Base-by-base conservation (phyloP, 2,797 vertebrate genomes). In the Chloroceryle inda region DNA sequence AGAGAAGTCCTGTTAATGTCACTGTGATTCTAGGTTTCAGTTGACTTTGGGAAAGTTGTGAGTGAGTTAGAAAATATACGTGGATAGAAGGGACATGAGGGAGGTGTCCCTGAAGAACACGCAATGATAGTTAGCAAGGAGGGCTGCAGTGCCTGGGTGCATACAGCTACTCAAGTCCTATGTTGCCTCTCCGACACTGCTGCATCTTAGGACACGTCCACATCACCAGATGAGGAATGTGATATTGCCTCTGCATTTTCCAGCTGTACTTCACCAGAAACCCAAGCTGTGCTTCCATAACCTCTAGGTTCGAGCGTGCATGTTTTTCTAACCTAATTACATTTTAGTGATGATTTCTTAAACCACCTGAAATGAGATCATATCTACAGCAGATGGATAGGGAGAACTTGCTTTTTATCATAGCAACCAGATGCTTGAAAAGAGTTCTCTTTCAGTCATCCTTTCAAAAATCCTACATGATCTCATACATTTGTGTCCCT, bases 331-430 rank as follows among this genome's bases (percentile, higher is more conserved):
- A 80, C 77, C 37, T 91, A 92, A 95, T 96, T 96, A 91, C 33
- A 61, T 94, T 97, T 97, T 67, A 14, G 17, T 92, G 64, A 45
- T 2, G 20, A 83, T 94, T 96, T 72, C 79, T 96, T 86, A 94
- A 96, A 83, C 68, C 82, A 95, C 84, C 79, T 96, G 94, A 94
- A 77, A 95, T 96, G 94, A 96, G 79, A 85, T 95, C 93, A 91
- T 85, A 95, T 89, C 91, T 94, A 89, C 38, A 78, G 45, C 64
- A 79, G 94, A 80, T n/a, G 52, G 59, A 75, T n/a, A 83, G 89
- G 68, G 93, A 68, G 61, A 92, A 38, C 63, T 94, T 86, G 71
- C 29, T 75, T 96, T 96, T 87, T 75, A 91, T 89, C 89, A 72
- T 29, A 94, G 47, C 31, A 91, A 71, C 78, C 86, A 94, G 76